Conservation (phyloP, 2,113 vertebrate genomes). For the Psettodes erumei region DNA sequence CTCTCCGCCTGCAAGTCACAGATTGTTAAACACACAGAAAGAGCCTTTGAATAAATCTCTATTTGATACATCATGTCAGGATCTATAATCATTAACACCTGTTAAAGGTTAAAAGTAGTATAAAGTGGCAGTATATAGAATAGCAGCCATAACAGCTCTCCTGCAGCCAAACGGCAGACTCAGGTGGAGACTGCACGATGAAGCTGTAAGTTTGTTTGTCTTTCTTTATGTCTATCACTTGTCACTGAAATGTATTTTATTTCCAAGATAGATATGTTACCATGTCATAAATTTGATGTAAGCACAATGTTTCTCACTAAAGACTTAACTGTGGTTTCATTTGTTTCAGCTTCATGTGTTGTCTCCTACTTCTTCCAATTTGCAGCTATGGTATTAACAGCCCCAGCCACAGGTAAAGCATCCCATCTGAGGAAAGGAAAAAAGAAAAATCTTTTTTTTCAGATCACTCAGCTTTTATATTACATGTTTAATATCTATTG, state of each 20-base stretch:
- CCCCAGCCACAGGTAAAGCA: slow-evolving; percentile 76
- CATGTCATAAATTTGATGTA: background rate
- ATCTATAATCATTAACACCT: slow-evolving; percentile 64
- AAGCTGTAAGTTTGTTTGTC: slow-evolving; percentile 68
- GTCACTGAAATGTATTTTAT: background rate
- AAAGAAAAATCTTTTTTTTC: background rate
- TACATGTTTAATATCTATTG: background rate
- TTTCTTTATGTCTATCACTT: background rate
- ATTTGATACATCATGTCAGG: slow-evolving; percentile 31
- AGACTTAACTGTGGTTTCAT: background rate
- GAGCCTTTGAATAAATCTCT: slow-evolving; percentile 42
- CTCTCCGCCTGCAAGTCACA: slow-evolving; percentile 21
- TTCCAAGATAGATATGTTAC: background rate
- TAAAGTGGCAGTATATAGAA: slow-evolving; percentile 38
- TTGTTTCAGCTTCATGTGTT: slow-evolving; percentile 52
- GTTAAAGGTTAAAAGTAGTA: slow-evolving; percentile 17
- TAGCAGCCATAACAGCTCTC: background rate
- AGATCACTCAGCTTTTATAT: background rate
- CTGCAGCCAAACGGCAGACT: slow-evolving; percentile 13
- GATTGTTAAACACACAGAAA: slow-evolving; percentile 51
- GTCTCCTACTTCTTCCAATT: slow-evolving; percentile 58
- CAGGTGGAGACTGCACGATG: slow-evolving; percentile 62
- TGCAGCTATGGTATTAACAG: slow-evolving; percentile 51
- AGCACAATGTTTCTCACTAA: background rate
- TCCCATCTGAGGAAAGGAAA: background rate